Conservation (phyloP, 2,888 invertebrate species). For the Stenichneumon culpator region DNA sequence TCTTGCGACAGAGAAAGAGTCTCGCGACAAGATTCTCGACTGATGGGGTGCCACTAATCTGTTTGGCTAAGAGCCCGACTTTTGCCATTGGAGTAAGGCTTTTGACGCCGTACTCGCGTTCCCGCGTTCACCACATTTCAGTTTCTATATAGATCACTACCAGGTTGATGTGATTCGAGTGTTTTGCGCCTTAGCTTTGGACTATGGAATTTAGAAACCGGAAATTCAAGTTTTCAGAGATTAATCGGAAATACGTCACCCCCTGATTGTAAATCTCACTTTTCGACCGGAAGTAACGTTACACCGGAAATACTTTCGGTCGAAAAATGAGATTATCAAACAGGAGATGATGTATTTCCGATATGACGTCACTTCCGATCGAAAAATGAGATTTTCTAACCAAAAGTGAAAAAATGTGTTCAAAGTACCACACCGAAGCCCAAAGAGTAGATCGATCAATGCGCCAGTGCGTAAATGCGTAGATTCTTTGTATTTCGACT, state of each 20-base stretch:
- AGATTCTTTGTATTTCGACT: conserved; percentile 39
- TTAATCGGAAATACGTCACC: not conserved
- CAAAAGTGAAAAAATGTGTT: not conserved
- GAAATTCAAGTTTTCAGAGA: too few relatives aligned
- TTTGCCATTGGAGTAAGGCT: conserved; percentile 6
- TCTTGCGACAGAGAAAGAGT: conserved; percentile 58
- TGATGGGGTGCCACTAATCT: conserved; percentile 75
- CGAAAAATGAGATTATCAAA: too few relatives aligned
- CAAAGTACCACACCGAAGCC: conserved; percentile 33
- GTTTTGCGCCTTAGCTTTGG: too few relatives aligned
- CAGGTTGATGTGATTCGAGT: too few relatives aligned
- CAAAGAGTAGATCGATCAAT: conserved; percentile 49
- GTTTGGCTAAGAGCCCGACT: conserved; percentile 75
- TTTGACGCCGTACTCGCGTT: conserved; percentile 10
- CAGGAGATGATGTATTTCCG: too few relatives aligned
- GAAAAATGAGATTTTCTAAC: too few relatives aligned
- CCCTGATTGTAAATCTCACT: too few relatives aligned
- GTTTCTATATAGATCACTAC: too few relatives aligned
- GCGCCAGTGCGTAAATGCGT: conserved; percentile 34
- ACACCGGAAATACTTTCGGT: too few relatives aligned
- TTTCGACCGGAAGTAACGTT: too few relatives aligned
- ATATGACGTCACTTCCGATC: too few relatives aligned
- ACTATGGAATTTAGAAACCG: too few relatives aligned
- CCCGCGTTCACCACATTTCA: not conserved
- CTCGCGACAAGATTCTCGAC: conserved; percentile 42